phyloP scores from a whole-genome alignment of 2,888 invertebrate genomes.

The Dyspetes luteomarginatus region DNA sequence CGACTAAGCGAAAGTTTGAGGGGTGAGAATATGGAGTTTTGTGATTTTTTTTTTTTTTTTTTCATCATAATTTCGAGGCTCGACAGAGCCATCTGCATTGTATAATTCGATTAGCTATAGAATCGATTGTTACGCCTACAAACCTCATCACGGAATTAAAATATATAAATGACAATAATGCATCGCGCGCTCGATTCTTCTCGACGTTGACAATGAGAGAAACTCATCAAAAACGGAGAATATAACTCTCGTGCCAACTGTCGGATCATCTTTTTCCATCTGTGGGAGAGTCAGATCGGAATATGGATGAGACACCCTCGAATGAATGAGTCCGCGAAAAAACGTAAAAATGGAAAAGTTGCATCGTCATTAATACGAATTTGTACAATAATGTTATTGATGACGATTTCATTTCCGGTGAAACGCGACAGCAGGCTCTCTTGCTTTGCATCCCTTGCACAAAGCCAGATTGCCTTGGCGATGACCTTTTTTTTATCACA shows the following conservation, averaged over 20 bases:
- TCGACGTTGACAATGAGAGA: slow-evolving; percentile 73
- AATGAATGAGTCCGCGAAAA: slow-evolving; percentile 72
- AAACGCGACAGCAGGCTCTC: slow-evolving; percentile 30
- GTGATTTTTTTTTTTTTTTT: background rate
- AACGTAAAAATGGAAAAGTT: slow-evolving; percentile 70
- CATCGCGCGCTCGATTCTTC: slow-evolving; percentile 64
- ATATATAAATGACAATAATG: slow-evolving; percentile 40
- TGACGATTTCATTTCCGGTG: slow-evolving; percentile 77
- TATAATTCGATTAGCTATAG: background rate
- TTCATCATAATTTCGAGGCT: background rate
- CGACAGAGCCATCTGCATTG: background rate
- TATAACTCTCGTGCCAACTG: slow-evolving; percentile 73
- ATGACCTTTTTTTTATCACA: background rate
- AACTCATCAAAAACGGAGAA: slow-evolving; percentile 60
- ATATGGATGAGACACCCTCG: slow-evolving; percentile 20
- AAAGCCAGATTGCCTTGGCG: slow-evolving; percentile 11
- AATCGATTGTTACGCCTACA: background rate
- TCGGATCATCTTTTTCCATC: slow-evolving; percentile 66
- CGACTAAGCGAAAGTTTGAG: no score
- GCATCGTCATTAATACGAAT: slow-evolving; percentile 81
- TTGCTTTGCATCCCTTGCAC: slow-evolving; percentile 45
- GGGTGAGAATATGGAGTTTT: background rate
- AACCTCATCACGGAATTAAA: slow-evolving; percentile 48
- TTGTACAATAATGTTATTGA: slow-evolving; percentile 77
- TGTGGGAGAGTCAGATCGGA: no score